Evolutionary conservation across 1,140 invertebrate species (phyloP), one percentile per base, ranked within the genome.

Genomic region (Hycleus phaleratus): DNA sequence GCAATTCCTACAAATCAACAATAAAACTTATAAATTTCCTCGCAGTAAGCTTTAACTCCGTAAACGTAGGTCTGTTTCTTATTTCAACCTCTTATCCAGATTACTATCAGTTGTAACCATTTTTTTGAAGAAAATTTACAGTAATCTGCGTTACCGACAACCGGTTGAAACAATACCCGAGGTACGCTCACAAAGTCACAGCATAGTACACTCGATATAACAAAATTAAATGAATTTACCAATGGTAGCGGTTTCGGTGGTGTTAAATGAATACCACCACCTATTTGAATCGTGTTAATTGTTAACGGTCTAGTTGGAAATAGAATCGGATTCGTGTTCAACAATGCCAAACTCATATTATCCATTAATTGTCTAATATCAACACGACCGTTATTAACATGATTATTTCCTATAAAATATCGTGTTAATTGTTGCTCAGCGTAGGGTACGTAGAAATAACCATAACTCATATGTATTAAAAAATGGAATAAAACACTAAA

Each of bases 181-280:
- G 18, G 18, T 18, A 18, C 18, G 18, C 18, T 18, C 18, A 18
- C 18, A 18, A 18, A 18, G 18, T 18, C 18, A 18, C 18, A 18
- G 18, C 18, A 18, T 18, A 45, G 6, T 12, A 46, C 44, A 8
- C 46, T 46, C 11, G 32, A 32, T 38, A 38, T 54, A 38, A 54
- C 6, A 7, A 39, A 18, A 18, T 18, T 7, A 7, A 39, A 6
- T 6, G 6, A 9, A 25, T 9, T 60, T 38, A 62, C 60, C 18
- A 46, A 3, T 11, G 74, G 74, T 10, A 76, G 49, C 7, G 53
- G 32, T 53, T 72, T 75, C 5, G 69, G 65, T 10, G 68, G 64
- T 49, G 71, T 67, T 12, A 75, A 66, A 51, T 75, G 73, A 63
- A 73, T 67, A n/a, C 74, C 73, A 5, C 71, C 73, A 32, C 73